A percentile compares a stretch with the other conserved stretches of the same genome.
Conservation (phyloP, 2,797 vertebrate species). For the Enteromius trimaculatus region DNA sequence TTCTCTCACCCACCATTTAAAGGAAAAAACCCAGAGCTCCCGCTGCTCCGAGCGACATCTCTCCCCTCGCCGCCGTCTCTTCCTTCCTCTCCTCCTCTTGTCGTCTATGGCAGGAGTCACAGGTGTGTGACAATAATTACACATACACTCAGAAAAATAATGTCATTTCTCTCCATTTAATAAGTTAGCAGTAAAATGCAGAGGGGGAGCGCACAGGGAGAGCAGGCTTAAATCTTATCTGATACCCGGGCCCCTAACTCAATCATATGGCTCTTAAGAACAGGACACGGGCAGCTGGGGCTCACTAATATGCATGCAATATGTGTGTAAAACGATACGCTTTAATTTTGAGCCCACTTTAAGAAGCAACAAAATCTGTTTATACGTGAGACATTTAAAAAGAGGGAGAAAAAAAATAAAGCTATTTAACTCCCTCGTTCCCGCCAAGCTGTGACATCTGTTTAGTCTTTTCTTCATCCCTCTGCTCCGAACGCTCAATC, state of each 20-base stretch:
- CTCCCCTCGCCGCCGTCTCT: conserved; percentile 59
- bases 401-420: conserved; percentile 69
- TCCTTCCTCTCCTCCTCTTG: conserved; percentile 67
- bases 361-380: conserved; percentile 93
- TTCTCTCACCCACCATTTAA: conserved; percentile 47
- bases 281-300: conserved; percentile 95
- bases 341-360: conserved; percentile 98
- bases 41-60: conserved; percentile 77
- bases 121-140: conserved; percentile 98
- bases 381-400: conserved; percentile 83
- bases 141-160: conserved; percentile 92
- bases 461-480: conserved; percentile 67
- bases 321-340: conserved; percentile 99
- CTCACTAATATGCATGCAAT: conserved; percentile 97
- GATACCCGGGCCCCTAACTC: conserved; percentile 96
- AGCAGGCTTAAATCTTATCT: conserved; percentile 89
- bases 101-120: conserved; percentile 87
- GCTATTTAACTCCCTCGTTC: conserved; percentile 81
- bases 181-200: conserved; percentile 97
- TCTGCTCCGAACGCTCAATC: conserved; percentile 51
- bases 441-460: conserved; percentile 79
- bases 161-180: conserved; percentile 95
- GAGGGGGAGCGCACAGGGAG: conserved; percentile 73
- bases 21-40: conserved; percentile 75
- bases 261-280: conserved; percentile 99